Evolutionary conservation across 2,888 invertebrate species (phyloP).

Genomic region (Macrosiphum euphorbiae): DNA sequence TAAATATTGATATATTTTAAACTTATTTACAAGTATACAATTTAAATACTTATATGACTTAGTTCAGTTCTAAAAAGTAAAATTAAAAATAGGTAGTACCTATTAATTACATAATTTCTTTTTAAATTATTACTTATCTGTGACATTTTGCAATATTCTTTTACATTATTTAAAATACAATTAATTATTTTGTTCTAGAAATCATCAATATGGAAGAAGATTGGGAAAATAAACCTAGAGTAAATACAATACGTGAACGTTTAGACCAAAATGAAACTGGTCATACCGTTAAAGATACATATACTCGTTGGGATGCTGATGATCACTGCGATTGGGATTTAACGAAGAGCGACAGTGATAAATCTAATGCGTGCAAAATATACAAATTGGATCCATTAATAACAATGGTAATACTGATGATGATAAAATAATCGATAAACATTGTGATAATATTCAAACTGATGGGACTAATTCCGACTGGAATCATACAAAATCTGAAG

Average conservation of each 20-base stretch:
- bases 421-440: neutral
- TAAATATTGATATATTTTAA: too few species aligned
- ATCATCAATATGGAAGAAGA: conserved; percentile 8
- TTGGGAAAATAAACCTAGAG: neutral
- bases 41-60: too few species aligned
- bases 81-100: too few species aligned
- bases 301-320: conserved; percentile 53
- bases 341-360: conserved; percentile 66
- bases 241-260: neutral
- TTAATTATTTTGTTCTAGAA: neutral
- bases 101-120: neutral
- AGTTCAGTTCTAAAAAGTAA: too few species aligned
- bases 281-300: neutral
- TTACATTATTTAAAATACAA: neutral
- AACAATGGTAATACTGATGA: neutral
- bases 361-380: conserved; percentile 67
- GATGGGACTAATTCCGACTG: neutral
- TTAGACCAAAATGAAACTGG: neutral
- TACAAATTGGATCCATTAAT: neutral
- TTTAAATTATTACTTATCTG: neutral
- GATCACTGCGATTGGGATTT: conserved; percentile 59
- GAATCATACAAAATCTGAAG: neutral
- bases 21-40: too few species aligned
- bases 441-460: neutral
- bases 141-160: neutral